A percentile compares a stretch with the other conserved stretches of the same genome.
Conservation (phyloP, 2,888 invertebrate genomes). For the Eulithis testata region DNA sequence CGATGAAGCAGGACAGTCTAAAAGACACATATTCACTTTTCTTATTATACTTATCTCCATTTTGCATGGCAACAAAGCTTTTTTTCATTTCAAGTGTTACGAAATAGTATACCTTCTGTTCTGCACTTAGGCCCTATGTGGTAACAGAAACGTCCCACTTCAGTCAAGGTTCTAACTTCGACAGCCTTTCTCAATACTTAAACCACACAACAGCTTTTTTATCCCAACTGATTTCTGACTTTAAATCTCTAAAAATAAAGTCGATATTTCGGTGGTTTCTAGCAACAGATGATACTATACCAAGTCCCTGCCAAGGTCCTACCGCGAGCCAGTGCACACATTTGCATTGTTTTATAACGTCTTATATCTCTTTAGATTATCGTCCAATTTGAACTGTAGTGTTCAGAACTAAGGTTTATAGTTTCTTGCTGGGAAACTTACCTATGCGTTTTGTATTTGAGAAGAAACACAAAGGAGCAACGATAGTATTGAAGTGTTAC, state of each 20-base stretch:
- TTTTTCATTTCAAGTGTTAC: constrained; percentile 60
- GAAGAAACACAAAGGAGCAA: constrained; percentile 60
- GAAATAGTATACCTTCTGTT: constrained; percentile 71
- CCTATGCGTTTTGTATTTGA: constrained; percentile 44
- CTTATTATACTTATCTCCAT: neutral
- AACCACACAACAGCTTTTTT: constrained; percentile 46
- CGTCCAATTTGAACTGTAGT: constrained; percentile 42
- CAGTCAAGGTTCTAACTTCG: constrained; percentile 78
- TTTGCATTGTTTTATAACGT: constrained; percentile 56
- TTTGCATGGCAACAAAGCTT: constrained; percentile 58
- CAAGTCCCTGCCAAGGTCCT: constrained; percentile 73
- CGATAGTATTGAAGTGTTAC: constrained; percentile 68
- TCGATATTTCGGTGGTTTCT: constrained; percentile 34
- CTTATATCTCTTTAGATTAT: constrained; percentile 43
- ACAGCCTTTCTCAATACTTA: constrained; percentile 42
- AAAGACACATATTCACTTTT: neutral
- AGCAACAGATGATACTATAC: constrained; percentile 69
- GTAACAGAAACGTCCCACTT: constrained; percentile 78
- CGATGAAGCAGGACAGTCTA: too few relatives aligned
- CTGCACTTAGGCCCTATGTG: constrained; percentile 77
- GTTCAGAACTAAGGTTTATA: constrained; percentile 30
- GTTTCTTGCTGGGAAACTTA: constrained; percentile 27
- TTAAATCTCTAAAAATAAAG: constrained; percentile 27
- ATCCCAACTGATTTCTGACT: constrained; percentile 35
- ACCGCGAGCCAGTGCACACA: constrained; percentile 70